Evolutionary conservation across 2,113 vertebrate species (phyloP).

Genomic region (Chaenogobius annularis): DNA sequence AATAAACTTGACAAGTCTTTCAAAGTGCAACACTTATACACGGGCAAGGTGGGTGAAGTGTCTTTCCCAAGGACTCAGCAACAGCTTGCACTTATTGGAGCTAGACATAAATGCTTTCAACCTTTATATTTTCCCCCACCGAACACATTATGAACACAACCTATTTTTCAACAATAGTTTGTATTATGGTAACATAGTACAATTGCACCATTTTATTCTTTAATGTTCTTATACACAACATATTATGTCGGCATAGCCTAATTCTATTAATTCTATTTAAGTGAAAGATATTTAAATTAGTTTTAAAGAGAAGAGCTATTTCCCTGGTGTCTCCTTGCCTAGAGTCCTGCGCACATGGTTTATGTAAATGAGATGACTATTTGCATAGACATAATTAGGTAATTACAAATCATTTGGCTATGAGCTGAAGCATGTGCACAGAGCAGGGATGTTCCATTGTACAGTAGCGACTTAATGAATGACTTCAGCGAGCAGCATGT

Average conservation of each 20-base stretch:
- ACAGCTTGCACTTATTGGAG: too few species aligned
- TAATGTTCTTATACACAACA: neutral
- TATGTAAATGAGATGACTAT: slow-evolving; percentile 82
- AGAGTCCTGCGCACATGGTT: slow-evolving; percentile 59
- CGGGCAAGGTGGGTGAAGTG: too few species aligned
- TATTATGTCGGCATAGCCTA: neutral
- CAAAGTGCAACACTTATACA: neutral
- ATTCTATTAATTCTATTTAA: neutral
- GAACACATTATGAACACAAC: too few species aligned
- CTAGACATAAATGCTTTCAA: too few species aligned
- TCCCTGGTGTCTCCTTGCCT: slow-evolving; percentile 53
- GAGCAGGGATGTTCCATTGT: slow-evolving; percentile 73
- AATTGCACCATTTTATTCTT: neutral
- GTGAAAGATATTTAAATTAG: neutral
- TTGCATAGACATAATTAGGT: slow-evolving; percentile 90
- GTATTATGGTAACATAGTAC: too few species aligned
- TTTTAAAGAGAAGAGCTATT: slow-evolving; percentile 18
- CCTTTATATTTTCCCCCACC: too few species aligned
- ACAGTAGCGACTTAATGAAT: slow-evolving; percentile 74
- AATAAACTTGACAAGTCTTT: neutral
- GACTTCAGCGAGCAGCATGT: slow-evolving; percentile 39
- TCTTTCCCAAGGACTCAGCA: too few species aligned
- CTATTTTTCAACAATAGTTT: too few species aligned
- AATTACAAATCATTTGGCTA: slow-evolving; percentile 90
- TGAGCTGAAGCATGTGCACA: slow-evolving; percentile 82